Evolutionary conservation across 1,140 invertebrate species (phyloP), one percentile per base, ranked within the genome.

Genomic region (Solenopsis invicta): DNA sequence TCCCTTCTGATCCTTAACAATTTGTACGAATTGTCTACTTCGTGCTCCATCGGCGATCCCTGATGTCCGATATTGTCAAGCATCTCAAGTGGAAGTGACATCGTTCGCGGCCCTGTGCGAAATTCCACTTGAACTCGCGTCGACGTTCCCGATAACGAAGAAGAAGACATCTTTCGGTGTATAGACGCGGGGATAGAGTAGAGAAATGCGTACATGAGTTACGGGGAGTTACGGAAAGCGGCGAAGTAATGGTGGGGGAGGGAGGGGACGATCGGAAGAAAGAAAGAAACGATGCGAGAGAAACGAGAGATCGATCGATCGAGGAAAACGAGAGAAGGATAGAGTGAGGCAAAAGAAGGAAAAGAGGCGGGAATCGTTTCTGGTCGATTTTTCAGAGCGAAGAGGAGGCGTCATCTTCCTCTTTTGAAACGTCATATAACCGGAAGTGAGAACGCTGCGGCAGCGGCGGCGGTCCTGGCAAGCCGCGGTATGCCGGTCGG

Each of bases 91-190:
- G 85, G 89, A 90, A 90, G 85, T 89, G 85, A 89, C 88, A 62
- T 90, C 85, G 85, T 87, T 89, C 80, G 84, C 59, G 78, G 61
- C 50, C 59, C 84, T 80, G 34, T 80, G 75, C 64, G 56, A 87
- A 88, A 90, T 92, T 92, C 81, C 88, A 75, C 87, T 91, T 86
- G 87, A 87, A 92, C 86, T 91, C 80, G 89, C 86, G 69, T 62
- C 89, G 86, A 92, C 91, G 85, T 91, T 91, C 78, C 24, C 81
- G 88, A 88, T 92, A 92, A 91, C 89, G 86, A 89, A 89, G 89
- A 89, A 89, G 89, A 72, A 88, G 62, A 86, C 72, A 86, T 87
- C 80, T 84, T 78, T 88, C 64, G 88, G 54, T 66, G 81, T 74
- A 75, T 45, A 86, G 29, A 59, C 54, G 56, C 69, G 54, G 29